These are phyloP conservation scores for Myrmophylax atrothorax DNA, from an alignment of 2,113 vertebrate species.

Conservation along the genomic window DNA sequence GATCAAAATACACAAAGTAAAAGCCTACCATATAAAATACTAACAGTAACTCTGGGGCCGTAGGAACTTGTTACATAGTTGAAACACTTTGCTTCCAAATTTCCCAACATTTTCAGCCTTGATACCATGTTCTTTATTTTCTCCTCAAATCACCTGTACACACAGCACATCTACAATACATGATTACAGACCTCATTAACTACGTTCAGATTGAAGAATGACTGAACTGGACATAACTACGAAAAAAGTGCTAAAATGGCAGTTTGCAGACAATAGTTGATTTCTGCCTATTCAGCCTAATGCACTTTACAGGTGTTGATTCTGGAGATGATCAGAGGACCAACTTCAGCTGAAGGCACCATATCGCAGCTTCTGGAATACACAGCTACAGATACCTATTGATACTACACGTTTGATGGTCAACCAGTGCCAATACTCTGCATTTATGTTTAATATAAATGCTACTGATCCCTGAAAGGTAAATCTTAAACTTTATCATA, in stretches of 20 bases:
- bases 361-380: not conserved
- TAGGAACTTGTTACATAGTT: not conserved
- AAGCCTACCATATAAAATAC: not conserved
- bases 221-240: not conserved
- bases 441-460: not conserved
- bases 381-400: not conserved
- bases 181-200: accelerated
- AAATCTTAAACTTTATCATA: not conserved
- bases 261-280: not conserved
- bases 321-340: not conserved
- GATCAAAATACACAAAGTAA: not conserved
- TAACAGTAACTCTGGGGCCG: not conserved
- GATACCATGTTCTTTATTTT: not conserved
- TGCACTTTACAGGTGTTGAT: not conserved
- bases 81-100: not conserved
- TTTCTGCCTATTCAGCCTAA: not conserved
- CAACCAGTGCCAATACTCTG: not conserved
- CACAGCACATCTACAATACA: not conserved
- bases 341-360: not conserved
- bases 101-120: not conserved
- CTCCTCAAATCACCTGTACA: not conserved
- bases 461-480: not conserved
- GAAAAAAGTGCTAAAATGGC: not conserved
- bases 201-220: not conserved
- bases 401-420: accelerated